Conservation (phyloP, 2,797 vertebrate genomes). For the Oryzias dopingdopingensis region DNA sequence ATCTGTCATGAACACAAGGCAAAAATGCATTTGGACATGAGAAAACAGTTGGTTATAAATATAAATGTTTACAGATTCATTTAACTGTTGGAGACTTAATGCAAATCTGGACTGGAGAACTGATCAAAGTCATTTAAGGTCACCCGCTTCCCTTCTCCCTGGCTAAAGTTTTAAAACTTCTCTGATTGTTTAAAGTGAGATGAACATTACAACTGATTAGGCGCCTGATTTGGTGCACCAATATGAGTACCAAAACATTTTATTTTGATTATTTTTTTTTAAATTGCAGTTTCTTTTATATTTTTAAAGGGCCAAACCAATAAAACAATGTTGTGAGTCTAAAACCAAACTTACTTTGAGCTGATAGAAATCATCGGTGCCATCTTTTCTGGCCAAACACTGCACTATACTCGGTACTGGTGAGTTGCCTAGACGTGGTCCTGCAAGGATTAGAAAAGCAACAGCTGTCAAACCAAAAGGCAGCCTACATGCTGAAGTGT, state of each 20-base stretch:
- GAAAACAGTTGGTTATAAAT: slow-evolving; percentile 39
- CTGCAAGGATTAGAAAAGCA: slow-evolving; percentile 72
- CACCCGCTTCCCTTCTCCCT: too few species aligned
- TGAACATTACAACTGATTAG: too few species aligned
- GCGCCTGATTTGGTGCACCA: slow-evolving; percentile 30
- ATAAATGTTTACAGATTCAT: too few species aligned
- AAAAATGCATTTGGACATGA: not conserved
- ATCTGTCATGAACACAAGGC: slow-evolving; percentile 77
- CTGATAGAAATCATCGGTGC: slow-evolving; percentile 98
- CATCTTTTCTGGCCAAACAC: slow-evolving; percentile 98
- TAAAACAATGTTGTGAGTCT: not conserved
- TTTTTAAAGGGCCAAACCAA: not conserved
- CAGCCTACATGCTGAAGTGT: slow-evolving; percentile 43
- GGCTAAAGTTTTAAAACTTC: too few species aligned
- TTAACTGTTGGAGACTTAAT: too few species aligned
- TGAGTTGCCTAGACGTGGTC: slow-evolving; percentile 96
- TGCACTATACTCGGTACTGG: slow-evolving; percentile 98
- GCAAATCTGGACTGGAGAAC: too few species aligned
- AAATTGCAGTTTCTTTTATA: too few species aligned
- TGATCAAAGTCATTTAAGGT: too few species aligned
- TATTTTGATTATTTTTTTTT: too few species aligned
- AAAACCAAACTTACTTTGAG: slow-evolving; percentile 86
- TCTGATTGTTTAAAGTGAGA: too few species aligned
- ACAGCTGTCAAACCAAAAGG: slow-evolving; percentile 77
- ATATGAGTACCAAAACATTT: slow-evolving; percentile 41